These are phyloP conservation scores for Siphamia tubifer DNA, from an alignment of 2,113 vertebrate species.

Conservation along the genomic window DNA sequence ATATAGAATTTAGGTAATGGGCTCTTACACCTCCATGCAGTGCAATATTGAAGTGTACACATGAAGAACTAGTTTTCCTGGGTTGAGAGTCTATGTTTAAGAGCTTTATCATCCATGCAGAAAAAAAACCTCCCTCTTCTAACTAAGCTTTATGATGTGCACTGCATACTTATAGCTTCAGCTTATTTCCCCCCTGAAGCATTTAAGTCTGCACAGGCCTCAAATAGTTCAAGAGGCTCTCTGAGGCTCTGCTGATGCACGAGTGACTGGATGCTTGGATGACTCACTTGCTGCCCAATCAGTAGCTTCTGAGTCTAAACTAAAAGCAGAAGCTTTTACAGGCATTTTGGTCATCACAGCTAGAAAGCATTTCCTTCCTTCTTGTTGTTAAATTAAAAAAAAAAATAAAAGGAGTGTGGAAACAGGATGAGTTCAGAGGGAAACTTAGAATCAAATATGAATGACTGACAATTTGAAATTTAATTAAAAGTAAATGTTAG, in stretches of 20 bases:
- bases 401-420: neutral
- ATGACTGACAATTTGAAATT: too few species aligned
- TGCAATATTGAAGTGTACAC: constrained; percentile 12
- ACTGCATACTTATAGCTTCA: constrained; percentile 59
- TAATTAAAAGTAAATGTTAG: too few species aligned
- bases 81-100: constrained; percentile 32
- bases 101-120: constrained; percentile 41
- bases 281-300: constrained; percentile 71
- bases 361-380: neutral
- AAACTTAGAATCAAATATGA: neutral
- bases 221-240: constrained; percentile 75
- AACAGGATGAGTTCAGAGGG: neutral
- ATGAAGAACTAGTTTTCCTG: constrained; percentile 14
- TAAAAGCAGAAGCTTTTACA: constrained; percentile 52
- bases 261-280: constrained; percentile 65
- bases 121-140: constrained; percentile 10
- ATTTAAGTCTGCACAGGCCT: constrained; percentile 69
- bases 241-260: constrained; percentile 61
- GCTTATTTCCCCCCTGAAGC: constrained; percentile 68
- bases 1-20: neutral
- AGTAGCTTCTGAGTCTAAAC: constrained; percentile 41
- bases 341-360: constrained; percentile 26
- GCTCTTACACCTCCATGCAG: neutral
- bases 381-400: constrained; percentile 19
- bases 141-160: constrained; percentile 56